These are phyloP conservation scores for Teinopalpus imperialis DNA, from an alignment of 2,888 invertebrate species.

Conservation along the genomic window DNA sequence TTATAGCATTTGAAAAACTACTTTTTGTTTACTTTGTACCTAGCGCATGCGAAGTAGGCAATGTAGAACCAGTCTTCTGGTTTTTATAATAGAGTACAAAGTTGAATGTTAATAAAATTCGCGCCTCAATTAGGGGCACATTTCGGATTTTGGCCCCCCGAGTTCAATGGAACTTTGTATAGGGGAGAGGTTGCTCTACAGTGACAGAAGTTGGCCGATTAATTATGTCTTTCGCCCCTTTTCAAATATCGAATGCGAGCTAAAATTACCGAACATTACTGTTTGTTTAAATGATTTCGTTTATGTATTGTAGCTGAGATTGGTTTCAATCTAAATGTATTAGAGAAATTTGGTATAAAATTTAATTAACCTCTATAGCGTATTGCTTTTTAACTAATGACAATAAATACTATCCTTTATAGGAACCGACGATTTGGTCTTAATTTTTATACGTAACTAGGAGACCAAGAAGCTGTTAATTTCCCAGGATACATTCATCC, in stretches of 20 bases:
- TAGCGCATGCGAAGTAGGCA: conserved; percentile 24
- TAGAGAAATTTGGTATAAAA: not conserved
- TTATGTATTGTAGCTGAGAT: conserved; percentile 38
- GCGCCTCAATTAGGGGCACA: conserved; percentile 55
- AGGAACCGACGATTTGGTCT: too few relatives aligned
- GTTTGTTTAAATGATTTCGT: conserved; percentile 55
- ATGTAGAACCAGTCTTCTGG: conserved; percentile 36
- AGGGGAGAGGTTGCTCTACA: conserved; percentile 32
- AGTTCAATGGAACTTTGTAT: conserved; percentile 32
- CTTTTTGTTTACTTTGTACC: conserved; percentile 43
- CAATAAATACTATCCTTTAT: too few relatives aligned
- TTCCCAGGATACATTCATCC: too few relatives aligned
- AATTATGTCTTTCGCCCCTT: conserved; percentile 69
- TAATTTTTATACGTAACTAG: too few relatives aligned
- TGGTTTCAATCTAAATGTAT: conserved; percentile 21
- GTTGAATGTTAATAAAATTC: conserved; percentile 8
- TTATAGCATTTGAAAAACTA: conserved; percentile 68
- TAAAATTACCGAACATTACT: conserved; percentile 48
- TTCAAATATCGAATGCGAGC: conserved; percentile 49
- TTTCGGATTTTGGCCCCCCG: conserved; percentile 45
- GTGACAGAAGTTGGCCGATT: conserved; percentile 72
- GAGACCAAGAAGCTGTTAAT: too few relatives aligned
- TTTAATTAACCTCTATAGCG: too few relatives aligned
- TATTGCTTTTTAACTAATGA: too few relatives aligned
- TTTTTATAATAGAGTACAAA: conserved; percentile 8